Evolutionary conservation across 1,140 invertebrate species (phyloP).

Genomic region (Drosophila pachea): DNA sequence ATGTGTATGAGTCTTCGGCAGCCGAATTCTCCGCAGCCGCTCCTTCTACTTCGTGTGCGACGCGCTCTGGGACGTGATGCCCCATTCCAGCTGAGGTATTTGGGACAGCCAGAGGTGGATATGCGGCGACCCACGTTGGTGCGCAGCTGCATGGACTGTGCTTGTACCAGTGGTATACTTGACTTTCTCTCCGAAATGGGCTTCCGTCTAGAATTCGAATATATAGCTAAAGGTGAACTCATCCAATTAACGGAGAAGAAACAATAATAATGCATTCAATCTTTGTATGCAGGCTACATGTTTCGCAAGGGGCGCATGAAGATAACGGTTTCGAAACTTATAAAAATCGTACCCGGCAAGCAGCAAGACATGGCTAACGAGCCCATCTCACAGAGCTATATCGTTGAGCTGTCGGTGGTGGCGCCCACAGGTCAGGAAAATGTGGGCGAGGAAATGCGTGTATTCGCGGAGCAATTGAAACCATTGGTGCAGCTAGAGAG

Average conservation of each 20-base stretch:
- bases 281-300: conserved; percentile 87
- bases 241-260: not conserved
- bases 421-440: conserved; percentile 95
- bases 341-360: conserved; percentile 89
- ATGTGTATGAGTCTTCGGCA: conserved; percentile 89
- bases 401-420: conserved; percentile 95
- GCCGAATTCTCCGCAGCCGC: conserved; percentile 80
- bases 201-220: conserved; percentile 94
- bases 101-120: conserved; percentile 94
- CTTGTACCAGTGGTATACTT: conserved; percentile 91
- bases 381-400: conserved; percentile 93
- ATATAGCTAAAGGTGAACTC: conserved; percentile 87
- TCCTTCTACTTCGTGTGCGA: conserved; percentile 87
- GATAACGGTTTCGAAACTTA: conserved; percentile 96
- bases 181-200: conserved; percentile 96
- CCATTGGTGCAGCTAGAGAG: conserved; percentile 94
- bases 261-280: not conserved
- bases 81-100: conserved; percentile 92
- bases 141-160: conserved; percentile 94
- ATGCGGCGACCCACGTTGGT: conserved; percentile 93
- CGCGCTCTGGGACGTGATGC: conserved; percentile 86
- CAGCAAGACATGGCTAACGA: conserved; percentile 85
- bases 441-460: conserved; percentile 96
- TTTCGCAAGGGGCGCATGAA: conserved; percentile 98
- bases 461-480: conserved; percentile 96